These are phyloP conservation scores for Dipodomys spectabilis DNA, from an alignment of 2,113 vertebrate genomes.

Conservation along the genomic window DNA sequence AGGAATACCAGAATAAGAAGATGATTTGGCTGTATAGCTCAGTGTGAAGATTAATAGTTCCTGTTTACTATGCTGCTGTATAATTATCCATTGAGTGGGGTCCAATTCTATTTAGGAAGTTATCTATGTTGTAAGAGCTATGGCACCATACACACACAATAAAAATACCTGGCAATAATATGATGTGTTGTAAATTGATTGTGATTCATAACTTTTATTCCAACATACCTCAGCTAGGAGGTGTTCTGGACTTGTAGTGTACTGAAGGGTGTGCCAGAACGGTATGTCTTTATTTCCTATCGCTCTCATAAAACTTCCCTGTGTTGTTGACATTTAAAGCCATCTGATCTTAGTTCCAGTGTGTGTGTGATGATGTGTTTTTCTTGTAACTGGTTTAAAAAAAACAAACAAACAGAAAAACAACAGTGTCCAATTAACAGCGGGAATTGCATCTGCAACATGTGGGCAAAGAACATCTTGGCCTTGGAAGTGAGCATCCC, in stretches of 20 bases:
- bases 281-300: constrained; percentile 52
- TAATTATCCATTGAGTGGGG: constrained; percentile 7
- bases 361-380: background rate
- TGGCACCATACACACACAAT: background rate
- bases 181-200: background rate
- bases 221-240: constrained; percentile 55
- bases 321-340: constrained; percentile 2
- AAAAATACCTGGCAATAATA: background rate
- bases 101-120: background rate
- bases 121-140: constrained; percentile 2
- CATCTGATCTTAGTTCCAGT: constrained; percentile 25
- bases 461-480: background rate
- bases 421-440: background rate
- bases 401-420: background rate
- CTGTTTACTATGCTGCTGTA: background rate
- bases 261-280: constrained; percentile 54
- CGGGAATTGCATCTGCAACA: background rate
- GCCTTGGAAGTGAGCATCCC: background rate
- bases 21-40: background rate
- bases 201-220: constrained; percentile 44
- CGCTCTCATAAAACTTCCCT: constrained; percentile 1
- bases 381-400: background rate
- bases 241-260: constrained; percentile 11
- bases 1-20: background rate
- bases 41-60: background rate